Conservation (phyloP, 2,888 invertebrate species). For the Drosophila multiciliata region DNA sequence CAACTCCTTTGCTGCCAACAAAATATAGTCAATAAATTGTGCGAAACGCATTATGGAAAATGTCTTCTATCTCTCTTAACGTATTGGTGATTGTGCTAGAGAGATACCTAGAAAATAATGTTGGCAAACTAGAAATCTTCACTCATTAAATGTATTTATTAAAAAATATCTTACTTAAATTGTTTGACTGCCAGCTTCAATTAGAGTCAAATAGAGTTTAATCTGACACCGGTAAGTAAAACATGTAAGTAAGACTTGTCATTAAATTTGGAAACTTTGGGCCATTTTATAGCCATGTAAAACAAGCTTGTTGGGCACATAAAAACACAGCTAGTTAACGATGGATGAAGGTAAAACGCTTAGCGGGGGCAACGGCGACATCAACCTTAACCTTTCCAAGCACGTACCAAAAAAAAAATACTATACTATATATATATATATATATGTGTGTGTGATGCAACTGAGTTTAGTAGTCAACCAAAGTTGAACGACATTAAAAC, state of each 20-base stretch:
- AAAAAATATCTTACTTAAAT: neutral
- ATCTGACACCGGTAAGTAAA: slow-evolving; percentile 41
- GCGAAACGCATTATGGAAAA: slow-evolving; percentile 56
- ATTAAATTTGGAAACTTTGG: slow-evolving; percentile 74
- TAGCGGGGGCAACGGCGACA: slow-evolving; percentile 14
- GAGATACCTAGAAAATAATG: neutral
- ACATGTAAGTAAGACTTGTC: slow-evolving; percentile 74
- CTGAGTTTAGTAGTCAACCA: slow-evolving; percentile 16
- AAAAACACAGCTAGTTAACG: slow-evolving; percentile 59
- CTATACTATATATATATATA: neutral
- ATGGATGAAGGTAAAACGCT: slow-evolving; percentile 19
- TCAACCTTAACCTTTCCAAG: slow-evolving; percentile 47
- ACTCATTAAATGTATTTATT: neutral
- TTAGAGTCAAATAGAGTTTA: slow-evolving; percentile 62
- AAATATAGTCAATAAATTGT: slow-evolving; percentile 60
- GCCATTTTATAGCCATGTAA: slow-evolving; percentile 64
- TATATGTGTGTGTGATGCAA: neutral
- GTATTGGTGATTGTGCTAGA: neutral
- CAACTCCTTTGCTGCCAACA: slow-evolving; percentile 46
- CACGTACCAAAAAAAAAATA: slow-evolving; percentile 64
- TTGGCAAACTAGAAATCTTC: neutral
- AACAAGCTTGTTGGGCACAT: slow-evolving; percentile 46
- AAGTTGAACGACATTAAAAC: slow-evolving; percentile 75
- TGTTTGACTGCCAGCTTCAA: slow-evolving; percentile 27
- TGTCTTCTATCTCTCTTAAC: slow-evolving; percentile 16